Base-by-base conservation (phyloP, 35 echinoderm and acorn worm species). In the Strongylocentrotus purpuratus region DNA sequence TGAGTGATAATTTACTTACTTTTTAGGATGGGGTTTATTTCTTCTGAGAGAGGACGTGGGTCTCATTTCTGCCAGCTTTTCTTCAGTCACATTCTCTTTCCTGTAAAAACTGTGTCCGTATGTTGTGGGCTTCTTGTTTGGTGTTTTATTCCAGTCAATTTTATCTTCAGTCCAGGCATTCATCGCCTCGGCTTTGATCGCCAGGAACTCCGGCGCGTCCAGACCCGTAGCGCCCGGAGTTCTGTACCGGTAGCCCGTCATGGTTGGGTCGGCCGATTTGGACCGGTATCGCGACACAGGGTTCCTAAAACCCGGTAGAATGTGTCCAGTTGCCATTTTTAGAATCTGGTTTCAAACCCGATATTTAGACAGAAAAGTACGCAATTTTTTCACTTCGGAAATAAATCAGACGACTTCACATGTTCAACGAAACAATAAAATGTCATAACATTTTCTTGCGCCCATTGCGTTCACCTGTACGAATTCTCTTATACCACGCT, bases 21-120 rank as follows among this genome's bases (percentile, higher is more conserved):
- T 91, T 98, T 97, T 96, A 47, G 98, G 98, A 94, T 99, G 98
- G 17, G 98, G 98, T 96, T 97, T 97, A 96, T 99, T 99, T 92
- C 98, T 96, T 55, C 98, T 97, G 13, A 96, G 96, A 31, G 98
- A 96, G 31, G 98, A 99, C 33, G 96, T 85, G 65, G 98, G 98
- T 88, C 97, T 94, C 45, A 97, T 95, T 46, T 94, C 86, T 2
- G 96, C 92, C 25, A 60, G 59, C 7, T 95, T 94, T 45, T 96
- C 94, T 47, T 78, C 25, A 25, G 92, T 85, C n/a, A 97, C 85
- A 35, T 94, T 92, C 22, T 95, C 61, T 88, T 99, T 98, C 45
- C 94, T 92, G 92, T 98, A 99, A 85, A 92, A 99, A 94, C 96
- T 96, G 48, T 99, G 97, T 85, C 94, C 94, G 96, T 98, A 99